Evolutionary conservation across 2,888 invertebrate species (phyloP).

Genomic region (Augiades crinisus): DNA sequence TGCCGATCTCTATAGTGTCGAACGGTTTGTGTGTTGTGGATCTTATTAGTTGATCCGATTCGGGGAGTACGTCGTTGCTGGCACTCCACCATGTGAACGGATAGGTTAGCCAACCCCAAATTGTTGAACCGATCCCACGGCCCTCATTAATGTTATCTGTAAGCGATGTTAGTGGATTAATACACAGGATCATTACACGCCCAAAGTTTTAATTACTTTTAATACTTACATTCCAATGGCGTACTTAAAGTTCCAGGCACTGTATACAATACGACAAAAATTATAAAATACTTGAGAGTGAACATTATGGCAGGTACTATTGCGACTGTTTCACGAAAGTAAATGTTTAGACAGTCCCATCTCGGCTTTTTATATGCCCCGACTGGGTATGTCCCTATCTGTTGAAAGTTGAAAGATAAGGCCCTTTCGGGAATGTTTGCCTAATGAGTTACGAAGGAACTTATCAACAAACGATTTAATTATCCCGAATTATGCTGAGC

Average conservation of each 20-base stretch:
- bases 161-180: constrained; percentile 39
- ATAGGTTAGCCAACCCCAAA: constrained; percentile 74
- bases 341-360: constrained; percentile 58
- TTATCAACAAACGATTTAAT: constrained; percentile 51
- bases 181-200: not conserved
- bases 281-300: constrained; percentile 43
- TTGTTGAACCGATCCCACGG: constrained; percentile 59
- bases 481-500: constrained; percentile 36
- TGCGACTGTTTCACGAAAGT: constrained; percentile 45
- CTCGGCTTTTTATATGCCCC: constrained; percentile 59
- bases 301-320: constrained; percentile 48
- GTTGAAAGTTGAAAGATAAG: constrained; percentile 57
- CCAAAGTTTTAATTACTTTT: not conserved
- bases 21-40: constrained; percentile 40
- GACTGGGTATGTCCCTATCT: constrained; percentile 60
- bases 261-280: constrained; percentile 46
- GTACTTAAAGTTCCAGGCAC: constrained; percentile 50
- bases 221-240: constrained; percentile 61
- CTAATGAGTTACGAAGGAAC: constrained; percentile 65
- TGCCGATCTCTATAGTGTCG: constrained; percentile 52
- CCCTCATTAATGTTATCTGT: constrained; percentile 58
- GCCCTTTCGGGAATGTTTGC: constrained; percentile 69
- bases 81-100: constrained; percentile 70
- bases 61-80: constrained; percentile 39
- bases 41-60: constrained; percentile 43